A percentile compares a stretch with the other conserved stretches of the same genome.
phyloP scores from a whole-genome alignment of 2,113 vertebrate species.

The Hippocampus zosterae region DNA sequence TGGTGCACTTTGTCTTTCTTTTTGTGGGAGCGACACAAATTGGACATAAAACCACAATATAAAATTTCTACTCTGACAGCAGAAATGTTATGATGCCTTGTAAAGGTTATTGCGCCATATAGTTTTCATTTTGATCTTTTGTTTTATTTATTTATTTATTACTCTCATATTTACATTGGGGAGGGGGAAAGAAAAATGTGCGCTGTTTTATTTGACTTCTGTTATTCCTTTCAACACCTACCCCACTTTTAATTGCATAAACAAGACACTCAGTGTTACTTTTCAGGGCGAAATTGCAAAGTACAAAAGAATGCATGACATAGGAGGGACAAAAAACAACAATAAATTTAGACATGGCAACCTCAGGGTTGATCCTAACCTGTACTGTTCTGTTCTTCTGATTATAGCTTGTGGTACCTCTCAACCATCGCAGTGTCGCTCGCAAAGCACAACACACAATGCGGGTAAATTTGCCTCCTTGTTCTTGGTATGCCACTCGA shows the following conservation, averaged over 20 bases:
- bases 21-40: neutral
- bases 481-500: neutral
- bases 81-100: neutral
- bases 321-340: neutral
- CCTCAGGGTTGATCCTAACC: neutral
- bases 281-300: neutral
- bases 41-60: conserved; percentile 3
- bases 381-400: too few relatives aligned
- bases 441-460: too few relatives aligned
- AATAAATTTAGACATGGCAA: neutral
- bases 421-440: too few relatives aligned
- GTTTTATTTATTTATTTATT: neutral
- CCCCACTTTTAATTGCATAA: conserved; percentile 1
- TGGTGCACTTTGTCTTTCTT: neutral
- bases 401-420: too few relatives aligned
- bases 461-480: too few relatives aligned
- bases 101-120: conserved; percentile 4
- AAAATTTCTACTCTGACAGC: conserved; percentile 8
- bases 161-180: neutral
- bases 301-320: neutral
- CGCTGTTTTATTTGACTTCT: conserved; percentile 2
- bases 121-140: conserved; percentile 9
- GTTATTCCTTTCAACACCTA: neutral
- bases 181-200: neutral
- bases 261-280: neutral